Conservation (phyloP, 2,797 vertebrate species). For the Bovichtus variegatus region DNA sequence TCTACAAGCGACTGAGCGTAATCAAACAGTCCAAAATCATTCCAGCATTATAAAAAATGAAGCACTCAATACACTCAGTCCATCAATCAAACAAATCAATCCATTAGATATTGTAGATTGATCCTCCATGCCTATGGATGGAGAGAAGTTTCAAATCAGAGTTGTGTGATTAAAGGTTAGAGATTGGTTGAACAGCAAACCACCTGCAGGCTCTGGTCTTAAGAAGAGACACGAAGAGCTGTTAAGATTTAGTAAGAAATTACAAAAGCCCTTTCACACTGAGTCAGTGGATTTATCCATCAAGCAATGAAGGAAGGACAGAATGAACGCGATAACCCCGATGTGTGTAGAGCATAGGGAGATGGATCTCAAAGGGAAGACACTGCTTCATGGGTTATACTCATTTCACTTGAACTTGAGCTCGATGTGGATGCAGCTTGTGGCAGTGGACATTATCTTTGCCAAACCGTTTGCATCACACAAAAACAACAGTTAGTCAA, state of each 20-base stretch:
- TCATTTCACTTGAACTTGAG: background rate
- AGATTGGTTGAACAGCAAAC: slow-evolving; percentile 42
- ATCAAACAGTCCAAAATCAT: slow-evolving; percentile 49
- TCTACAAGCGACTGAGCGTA: slow-evolving; percentile 22
- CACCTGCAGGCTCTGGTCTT: slow-evolving; percentile 30
- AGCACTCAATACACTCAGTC: slow-evolving; percentile 18
- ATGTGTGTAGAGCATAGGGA: background rate
- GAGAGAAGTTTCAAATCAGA: slow-evolving; percentile 57
- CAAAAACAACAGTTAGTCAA: background rate
- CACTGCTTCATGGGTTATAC: no score
- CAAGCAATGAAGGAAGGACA: background rate
- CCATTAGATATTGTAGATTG: slow-evolving; percentile 55
- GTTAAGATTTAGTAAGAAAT: slow-evolving; percentile 47
- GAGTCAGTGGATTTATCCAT: slow-evolving; percentile 19
- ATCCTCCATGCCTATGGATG: slow-evolving; percentile 70
- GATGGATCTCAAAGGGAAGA: slow-evolving; percentile 9
- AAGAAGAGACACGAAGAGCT: slow-evolving; percentile 42
- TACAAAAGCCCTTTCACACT: slow-evolving; percentile 26
- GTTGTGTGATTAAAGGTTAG: slow-evolving; percentile 50
- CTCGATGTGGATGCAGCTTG: background rate
- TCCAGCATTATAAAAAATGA: slow-evolving; percentile 8
- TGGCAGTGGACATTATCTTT: background rate
- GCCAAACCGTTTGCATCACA: background rate
- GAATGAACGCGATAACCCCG: background rate
- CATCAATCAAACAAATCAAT: slow-evolving; percentile 62